These are phyloP conservation scores for Muschampia staudingeri DNA, from an alignment of 2,888 invertebrate genomes.

Conservation along the genomic window DNA sequence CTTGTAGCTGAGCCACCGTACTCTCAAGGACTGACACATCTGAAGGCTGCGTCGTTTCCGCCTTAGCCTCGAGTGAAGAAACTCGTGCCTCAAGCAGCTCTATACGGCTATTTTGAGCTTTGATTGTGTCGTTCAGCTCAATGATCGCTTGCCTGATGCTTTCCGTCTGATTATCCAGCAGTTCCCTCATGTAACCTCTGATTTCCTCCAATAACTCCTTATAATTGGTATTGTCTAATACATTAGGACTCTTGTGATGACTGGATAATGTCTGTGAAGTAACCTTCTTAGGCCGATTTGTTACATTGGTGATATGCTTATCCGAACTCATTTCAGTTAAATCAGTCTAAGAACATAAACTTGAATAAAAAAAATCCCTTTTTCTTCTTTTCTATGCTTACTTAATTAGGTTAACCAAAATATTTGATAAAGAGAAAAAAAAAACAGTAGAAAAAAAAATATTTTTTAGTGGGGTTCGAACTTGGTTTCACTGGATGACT, in stretches of 20 bases:
- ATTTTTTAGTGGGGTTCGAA: no score
- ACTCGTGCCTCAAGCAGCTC: constrained; percentile 7
- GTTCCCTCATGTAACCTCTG: not conserved
- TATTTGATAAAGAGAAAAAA: no score
- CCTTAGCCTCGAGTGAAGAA: not conserved
- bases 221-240: not conserved
- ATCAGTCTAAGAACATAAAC: no score
- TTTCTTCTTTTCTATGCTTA: no score
- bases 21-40: not conserved
- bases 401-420: no score
- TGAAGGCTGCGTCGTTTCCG: not conserved
- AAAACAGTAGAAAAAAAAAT: no score
- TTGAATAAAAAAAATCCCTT: no score
- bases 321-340: constrained; percentile 6
- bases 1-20: not conserved
- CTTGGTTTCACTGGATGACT: no score
- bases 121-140: constrained; percentile 8
- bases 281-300: not conserved
- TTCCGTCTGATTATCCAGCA: not conserved
- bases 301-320: not conserved
- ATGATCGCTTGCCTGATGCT: not conserved
- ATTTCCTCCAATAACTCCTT: constrained; percentile 11
- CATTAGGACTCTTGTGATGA: not conserved
- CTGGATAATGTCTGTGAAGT: not conserved
- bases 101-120: constrained; percentile 13